These are phyloP conservation scores for Liasis olivaceus DNA, from an alignment of 2,797 vertebrate species.

Conservation along the genomic window DNA sequence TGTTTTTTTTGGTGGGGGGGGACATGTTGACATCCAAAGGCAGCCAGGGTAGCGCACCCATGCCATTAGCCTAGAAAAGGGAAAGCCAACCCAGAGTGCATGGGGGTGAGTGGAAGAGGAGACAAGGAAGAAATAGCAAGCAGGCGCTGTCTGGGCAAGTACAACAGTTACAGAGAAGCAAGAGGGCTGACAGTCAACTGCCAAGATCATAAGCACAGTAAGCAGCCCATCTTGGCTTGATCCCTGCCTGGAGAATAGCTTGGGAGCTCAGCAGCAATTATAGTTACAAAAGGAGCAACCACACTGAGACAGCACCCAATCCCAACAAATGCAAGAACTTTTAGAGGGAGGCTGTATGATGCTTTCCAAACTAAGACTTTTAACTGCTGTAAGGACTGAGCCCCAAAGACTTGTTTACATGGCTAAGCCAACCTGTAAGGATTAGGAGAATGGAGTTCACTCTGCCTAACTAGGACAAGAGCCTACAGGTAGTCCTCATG, in stretches of 20 bases:
- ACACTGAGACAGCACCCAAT: neutral
- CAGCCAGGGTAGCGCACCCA: too few relatives aligned
- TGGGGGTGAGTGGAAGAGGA: too few relatives aligned
- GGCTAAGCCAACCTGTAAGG: neutral
- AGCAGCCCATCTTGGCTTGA: neutral
- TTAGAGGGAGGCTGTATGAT: neutral
- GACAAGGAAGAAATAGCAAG: too few relatives aligned
- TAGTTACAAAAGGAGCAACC: neutral
- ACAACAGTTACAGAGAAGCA: too few relatives aligned
- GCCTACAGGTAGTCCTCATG: neutral
- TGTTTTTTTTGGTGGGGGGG: too few relatives aligned
- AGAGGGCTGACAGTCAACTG: neutral
- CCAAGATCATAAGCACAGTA: neutral
- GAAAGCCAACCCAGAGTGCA: too few relatives aligned
- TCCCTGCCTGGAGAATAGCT: neutral
- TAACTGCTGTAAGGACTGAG: neutral
- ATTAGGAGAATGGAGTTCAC: neutral
- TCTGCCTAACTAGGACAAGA: neutral
- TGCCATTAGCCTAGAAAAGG: too few relatives aligned
- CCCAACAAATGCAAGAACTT: neutral
- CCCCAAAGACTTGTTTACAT: neutral
- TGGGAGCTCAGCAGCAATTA: neutral
- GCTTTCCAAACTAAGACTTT: neutral
- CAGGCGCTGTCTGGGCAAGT: too few relatives aligned
- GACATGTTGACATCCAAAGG: too few relatives aligned